Evolutionary conservation across 2,113 vertebrate genomes (phyloP), one percentile per base, ranked within the genome.

Genomic region (Pelecanus crispus): DNA sequence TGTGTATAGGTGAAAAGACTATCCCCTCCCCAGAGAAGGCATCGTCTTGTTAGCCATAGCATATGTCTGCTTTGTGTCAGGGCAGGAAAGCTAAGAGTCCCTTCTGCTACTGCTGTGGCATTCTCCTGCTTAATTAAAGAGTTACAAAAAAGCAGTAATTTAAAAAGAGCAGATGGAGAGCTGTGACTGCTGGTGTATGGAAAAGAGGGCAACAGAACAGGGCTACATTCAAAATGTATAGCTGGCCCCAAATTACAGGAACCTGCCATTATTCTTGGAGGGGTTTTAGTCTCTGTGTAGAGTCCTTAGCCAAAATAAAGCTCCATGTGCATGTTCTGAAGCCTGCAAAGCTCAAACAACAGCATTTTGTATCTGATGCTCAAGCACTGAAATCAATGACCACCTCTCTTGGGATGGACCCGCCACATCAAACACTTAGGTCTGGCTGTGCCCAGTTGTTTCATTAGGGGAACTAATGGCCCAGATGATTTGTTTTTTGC

Each of bases 101-200:
- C 88, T 94, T 94, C 93, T 93, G 90, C 71, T 86, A 11, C 17
- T 62, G 79, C 67, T 58, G 75, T 65, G 40, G 17, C 32, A 65
- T 74, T 89, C 32, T 73, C 17, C 25, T 53, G 55, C 49, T 63
- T 89, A 94, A 94, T 95, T 86, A 65, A 78, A 86, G 88, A 53
- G 66, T 70, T 38, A 73, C 34, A 71, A 44, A 87, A 77, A 55
- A 49, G 2, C 45, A 58, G 32, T 63, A 26, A 81, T 94, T 88
- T 62, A 86, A 88, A 38, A 56, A 82, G 85, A 90, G 82, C 88
- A 93, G 66, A 70, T 96, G 94, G 78, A 90, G 53, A 45, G 25
- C 59, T 1, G 4, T 72, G 78, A 32, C 70, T 12, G 2, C 45
- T 68, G 62, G 34, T 82, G 61, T 61, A 44, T 66, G 71, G 74